phyloP scores from a whole-genome alignment of 2,888 invertebrate genomes.

The Lepetodrilus schrolli region DNA sequence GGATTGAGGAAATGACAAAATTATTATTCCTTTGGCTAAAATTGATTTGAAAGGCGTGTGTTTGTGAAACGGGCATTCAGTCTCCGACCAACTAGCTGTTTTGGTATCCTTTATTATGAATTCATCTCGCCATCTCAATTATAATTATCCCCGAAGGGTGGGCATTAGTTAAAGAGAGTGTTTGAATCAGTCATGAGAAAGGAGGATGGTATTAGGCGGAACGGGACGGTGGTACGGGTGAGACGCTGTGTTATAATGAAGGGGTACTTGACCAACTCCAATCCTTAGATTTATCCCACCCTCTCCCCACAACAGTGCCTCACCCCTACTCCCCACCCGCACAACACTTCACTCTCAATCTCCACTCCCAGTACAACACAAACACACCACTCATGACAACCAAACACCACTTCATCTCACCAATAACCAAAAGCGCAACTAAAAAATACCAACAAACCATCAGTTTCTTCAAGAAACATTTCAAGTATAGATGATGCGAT shows the following conservation, averaged over 20 bases:
- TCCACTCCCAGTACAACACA: background rate
- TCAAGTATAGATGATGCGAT: too few species aligned
- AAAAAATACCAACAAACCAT: too few species aligned
- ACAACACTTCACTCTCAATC: background rate
- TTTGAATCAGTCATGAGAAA: constrained; percentile 11
- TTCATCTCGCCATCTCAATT: constrained; percentile 16
- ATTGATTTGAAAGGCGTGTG: constrained; percentile 9
- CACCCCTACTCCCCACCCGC: too few species aligned
- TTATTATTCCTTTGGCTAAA: constrained; percentile 24
- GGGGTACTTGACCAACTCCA: background rate
- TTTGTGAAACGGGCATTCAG: background rate
- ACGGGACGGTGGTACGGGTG: background rate
- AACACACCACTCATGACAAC: background rate
- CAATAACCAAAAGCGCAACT: too few species aligned
- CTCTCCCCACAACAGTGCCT: background rate
- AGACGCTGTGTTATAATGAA: background rate
- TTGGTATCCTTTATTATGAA: constrained; percentile 16
- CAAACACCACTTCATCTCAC: background rate
- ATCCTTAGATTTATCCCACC: background rate
- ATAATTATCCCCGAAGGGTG: constrained; percentile 21
- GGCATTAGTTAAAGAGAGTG: constrained; percentile 23
- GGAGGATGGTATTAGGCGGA: background rate
- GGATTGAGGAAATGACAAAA: constrained; percentile 4
- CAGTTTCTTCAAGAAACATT: too few species aligned
- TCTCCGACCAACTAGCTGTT: constrained; percentile 17